Base-by-base conservation (phyloP, 2,888 invertebrate species). In the Odontomyia ornata region DNA sequence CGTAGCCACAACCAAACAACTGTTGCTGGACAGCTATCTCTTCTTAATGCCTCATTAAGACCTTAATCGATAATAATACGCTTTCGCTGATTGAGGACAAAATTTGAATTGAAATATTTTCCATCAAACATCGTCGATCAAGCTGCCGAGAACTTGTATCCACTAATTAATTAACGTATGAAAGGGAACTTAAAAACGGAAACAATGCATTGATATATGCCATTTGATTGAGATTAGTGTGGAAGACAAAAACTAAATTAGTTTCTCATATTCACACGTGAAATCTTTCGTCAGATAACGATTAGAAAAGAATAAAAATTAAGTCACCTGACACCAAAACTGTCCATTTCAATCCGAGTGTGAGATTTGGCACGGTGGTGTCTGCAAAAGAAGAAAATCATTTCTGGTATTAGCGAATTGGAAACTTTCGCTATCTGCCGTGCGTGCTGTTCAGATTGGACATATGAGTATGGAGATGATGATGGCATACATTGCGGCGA, bases 91-190 rank as follows among this genome's bases (percentile, higher is more conserved):
- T 28, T 64, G 64, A 18, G 64, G 64, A 64, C 64, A 64, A 27
- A 64, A 64, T 64, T 64, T 64, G 64, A 64, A 64, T 64, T 64
- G n/a, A 30, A 60, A 21, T 60, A 5, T 60, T 23, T 64, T 64
- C 15, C 36, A 3, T 5, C 36, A 36, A 36, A 5, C 3, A 3
- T 64, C 1, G 11, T 64, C 15, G 64, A n/a, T n/a, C n/a, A n/a
- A n/a, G 23, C 9, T 11, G 18, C 25, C 25, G 60, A 60, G 11
- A 5, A 1, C 4, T 60, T 9, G 5, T 5, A 18, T 60, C 23
- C 60, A 21, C 23, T 15, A 60, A 25, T 60, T 60, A 25, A 60
- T 25, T 60, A 7, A 11, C 60, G 11, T n/a, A 60, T 60, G 60
- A 25, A 11, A 25, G 25, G 7, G 15, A 56, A 56, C 43, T 43